phyloP scores from a whole-genome alignment of 2,797 vertebrate species.

The Pelochelys cantorii region DNA sequence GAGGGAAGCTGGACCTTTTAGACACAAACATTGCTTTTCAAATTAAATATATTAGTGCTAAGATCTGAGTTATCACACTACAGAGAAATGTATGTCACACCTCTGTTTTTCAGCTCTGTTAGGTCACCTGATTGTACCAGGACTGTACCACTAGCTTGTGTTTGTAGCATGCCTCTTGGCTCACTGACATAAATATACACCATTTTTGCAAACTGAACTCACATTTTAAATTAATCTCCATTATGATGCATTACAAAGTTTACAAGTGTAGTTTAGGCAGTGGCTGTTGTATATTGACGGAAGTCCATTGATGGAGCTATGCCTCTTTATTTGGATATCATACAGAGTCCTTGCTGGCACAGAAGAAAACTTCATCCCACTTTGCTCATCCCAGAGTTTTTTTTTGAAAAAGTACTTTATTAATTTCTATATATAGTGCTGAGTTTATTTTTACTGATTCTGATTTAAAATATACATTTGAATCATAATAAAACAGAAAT shows the following conservation, averaged over 20 bases:
- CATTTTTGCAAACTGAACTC: background rate
- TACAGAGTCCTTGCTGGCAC: too few species aligned
- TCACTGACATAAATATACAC: background rate
- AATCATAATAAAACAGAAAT: background rate
- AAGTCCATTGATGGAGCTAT: background rate
- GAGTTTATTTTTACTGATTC: background rate
- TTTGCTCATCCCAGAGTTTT: background rate
- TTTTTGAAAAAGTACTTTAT: background rate
- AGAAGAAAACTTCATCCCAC: background rate
- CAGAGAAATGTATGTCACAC: background rate
- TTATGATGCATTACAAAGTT: background rate
- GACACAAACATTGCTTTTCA: background rate
- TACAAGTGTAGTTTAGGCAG: too few species aligned
- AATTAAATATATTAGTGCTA: background rate
- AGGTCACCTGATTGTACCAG: background rate
- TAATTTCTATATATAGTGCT: background rate
- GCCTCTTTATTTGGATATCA: background rate
- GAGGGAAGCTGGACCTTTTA: background rate
- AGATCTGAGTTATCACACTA: background rate
- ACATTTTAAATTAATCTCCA: background rate
- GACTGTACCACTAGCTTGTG: background rate
- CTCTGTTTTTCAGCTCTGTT: background rate
- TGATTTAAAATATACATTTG: fast-evolving
- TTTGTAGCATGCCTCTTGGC: background rate
- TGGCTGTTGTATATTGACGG: background rate